phyloP scores from a whole-genome alignment of 2,888 invertebrate genomes.

The Xanthorhoe designata region DNA sequence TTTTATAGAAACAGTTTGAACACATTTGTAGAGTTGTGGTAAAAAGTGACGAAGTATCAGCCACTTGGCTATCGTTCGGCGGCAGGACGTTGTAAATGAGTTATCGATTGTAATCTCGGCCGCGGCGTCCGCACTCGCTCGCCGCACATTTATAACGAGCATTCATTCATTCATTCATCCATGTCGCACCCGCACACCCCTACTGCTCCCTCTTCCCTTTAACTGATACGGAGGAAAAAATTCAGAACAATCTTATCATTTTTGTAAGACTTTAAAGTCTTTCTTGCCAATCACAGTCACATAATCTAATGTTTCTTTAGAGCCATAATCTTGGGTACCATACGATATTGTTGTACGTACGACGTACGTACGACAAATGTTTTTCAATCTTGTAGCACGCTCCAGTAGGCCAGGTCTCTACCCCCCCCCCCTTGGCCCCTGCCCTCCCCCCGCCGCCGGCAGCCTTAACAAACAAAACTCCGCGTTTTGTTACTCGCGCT shows the following conservation, averaged over 20 bases:
- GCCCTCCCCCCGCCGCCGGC: background rate
- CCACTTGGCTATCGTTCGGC: background rate
- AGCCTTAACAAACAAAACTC: conserved; percentile 24
- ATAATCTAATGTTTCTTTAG: background rate
- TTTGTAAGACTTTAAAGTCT: background rate
- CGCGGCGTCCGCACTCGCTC: conserved; percentile 2
- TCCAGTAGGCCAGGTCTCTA: background rate
- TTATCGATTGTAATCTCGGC: conserved; percentile 18
- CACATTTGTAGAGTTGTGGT: background rate
- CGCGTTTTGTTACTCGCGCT: conserved; percentile 14
- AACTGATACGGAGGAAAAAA: too few relatives aligned
- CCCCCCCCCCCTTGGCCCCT: background rate
- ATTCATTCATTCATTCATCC: too few relatives aligned
- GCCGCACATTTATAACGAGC: conserved; percentile 5
- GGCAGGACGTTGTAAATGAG: conserved; percentile 11
- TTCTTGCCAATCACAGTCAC: background rate
- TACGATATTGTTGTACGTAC: background rate
- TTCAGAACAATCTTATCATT: too few relatives aligned
- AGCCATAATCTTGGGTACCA: background rate
- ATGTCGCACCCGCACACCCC: background rate
- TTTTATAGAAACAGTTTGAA: too few relatives aligned
- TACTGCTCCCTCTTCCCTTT: background rate
- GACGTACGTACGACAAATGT: background rate
- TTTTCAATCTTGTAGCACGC: conserved; percentile 4
- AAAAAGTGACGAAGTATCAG: background rate